Evolutionary conservation across 2,113 vertebrate species (phyloP).

Genomic region (Alectura lathami): DNA sequence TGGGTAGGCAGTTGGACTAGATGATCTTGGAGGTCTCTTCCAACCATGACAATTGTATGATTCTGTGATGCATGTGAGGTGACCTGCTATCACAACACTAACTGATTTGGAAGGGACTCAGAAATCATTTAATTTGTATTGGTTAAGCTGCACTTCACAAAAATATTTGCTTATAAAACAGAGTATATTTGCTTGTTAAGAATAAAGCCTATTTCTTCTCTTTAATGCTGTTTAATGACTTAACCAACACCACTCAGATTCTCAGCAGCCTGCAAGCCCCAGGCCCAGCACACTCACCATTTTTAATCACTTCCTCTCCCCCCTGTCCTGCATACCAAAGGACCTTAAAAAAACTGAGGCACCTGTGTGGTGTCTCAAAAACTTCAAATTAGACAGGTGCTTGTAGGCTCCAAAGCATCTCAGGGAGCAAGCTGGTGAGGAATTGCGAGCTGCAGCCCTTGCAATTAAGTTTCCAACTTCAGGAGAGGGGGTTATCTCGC

Average conservation of each 20-base stretch:
- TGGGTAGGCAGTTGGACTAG: too few species aligned
- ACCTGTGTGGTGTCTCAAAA: conserved; percentile 33
- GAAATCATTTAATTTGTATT: not conserved
- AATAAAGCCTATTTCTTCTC: not conserved
- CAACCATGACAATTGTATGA: too few species aligned
- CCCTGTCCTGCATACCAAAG: not conserved
- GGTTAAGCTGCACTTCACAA: not conserved
- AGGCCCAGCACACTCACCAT: fast-evolving
- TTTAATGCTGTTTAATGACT: not conserved
- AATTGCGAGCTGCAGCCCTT: not conserved
- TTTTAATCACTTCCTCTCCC: not conserved
- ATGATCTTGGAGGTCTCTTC: too few species aligned
- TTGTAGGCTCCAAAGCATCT: not conserved
- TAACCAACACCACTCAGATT: not conserved
- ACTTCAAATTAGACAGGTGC: conserved; percentile 25
- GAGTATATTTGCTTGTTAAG: not conserved
- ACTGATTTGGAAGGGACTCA: not conserved
- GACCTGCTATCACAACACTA: not conserved
- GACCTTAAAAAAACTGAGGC: conserved; percentile 41
- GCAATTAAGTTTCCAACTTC: not conserved
- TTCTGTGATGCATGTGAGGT: not conserved
- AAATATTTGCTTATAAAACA: not conserved
- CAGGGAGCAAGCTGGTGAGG: not conserved
- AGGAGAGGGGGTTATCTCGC: not conserved
- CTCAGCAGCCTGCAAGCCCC: not conserved